phyloP scores from a whole-genome alignment of 2,888 invertebrate species.

The Diarsia rubi region DNA sequence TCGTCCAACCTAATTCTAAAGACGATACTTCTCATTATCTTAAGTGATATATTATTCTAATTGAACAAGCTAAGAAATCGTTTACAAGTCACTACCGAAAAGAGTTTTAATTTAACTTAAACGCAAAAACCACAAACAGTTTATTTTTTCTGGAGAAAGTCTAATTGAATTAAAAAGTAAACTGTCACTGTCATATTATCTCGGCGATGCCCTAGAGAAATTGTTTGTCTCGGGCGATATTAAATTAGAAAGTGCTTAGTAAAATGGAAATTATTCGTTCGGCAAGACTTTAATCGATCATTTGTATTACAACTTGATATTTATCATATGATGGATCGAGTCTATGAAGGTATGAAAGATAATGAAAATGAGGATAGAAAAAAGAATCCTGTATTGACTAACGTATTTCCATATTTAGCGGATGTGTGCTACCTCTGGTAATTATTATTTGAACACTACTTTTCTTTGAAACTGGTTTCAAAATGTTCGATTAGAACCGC shows the following conservation, averaged over 20 bases:
- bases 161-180: slow-evolving; percentile 73
- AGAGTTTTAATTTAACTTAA: slow-evolving; percentile 51
- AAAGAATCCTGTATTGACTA: neutral
- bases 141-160: slow-evolving; percentile 51
- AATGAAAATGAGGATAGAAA: slow-evolving; percentile 6
- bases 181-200: slow-evolving; percentile 73
- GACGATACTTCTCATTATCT: neutral
- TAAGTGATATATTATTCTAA: neutral
- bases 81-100: slow-evolving; percentile 36
- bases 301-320: slow-evolving; percentile 80
- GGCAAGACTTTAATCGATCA: slow-evolving; percentile 80
- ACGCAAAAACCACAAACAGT: slow-evolving; percentile 34
- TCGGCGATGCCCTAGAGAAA: slow-evolving; percentile 59
- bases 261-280: slow-evolving; percentile 82
- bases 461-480: neutral
- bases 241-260: slow-evolving; percentile 70
- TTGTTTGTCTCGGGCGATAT: slow-evolving; percentile 63
- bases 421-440: neutral
- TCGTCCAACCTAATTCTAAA: neutral
- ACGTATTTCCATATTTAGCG: neutral
- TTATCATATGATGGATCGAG: slow-evolving; percentile 72
- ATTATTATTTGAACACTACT: neutral
- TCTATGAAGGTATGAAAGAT: neutral
- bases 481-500: neutral
- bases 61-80: slow-evolving; percentile 13